A percentile compares a stretch with the other conserved stretches of the same genome.
Conservation (phyloP, 2,797 vertebrate species). For the Nannoperca obscura region DNA sequence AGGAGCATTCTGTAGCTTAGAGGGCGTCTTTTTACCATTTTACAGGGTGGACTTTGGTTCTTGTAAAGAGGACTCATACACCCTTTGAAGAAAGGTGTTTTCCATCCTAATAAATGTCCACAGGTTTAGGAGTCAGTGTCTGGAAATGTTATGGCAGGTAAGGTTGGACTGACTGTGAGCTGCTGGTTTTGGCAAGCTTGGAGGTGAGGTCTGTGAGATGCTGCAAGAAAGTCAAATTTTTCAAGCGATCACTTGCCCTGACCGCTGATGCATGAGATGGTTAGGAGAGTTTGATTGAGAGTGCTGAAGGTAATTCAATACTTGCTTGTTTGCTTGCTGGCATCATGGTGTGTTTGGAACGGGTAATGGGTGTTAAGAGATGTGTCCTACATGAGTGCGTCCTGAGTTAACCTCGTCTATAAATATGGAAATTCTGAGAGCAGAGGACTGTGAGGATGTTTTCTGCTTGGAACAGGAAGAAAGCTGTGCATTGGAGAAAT, state of each 20-base stretch:
- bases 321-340: conserved; percentile 38
- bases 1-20: not conserved
- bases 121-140: conserved; percentile 20
- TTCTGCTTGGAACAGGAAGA: conserved; percentile 48
- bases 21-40: not conserved
- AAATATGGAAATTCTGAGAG: conserved; percentile 43
- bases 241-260: conserved; percentile 17
- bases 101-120: conserved; percentile 23
- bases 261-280: conserved; percentile 41
- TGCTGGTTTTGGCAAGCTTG: conserved; percentile 12
- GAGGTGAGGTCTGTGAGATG: conserved; percentile 17
- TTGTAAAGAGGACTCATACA: not conserved
- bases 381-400: conserved; percentile 37
- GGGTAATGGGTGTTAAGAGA: conserved; percentile 34
- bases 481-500: conserved; percentile 25
- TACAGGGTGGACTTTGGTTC: not conserved
- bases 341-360: conserved; percentile 24
- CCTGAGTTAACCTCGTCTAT: conserved; percentile 35
- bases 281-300: conserved; percentile 38
- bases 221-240: conserved; percentile 40
- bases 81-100: not conserved
- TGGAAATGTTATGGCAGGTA: conserved; percentile 17
- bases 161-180: conserved; percentile 11
- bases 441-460: conserved; percentile 31
- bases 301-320: conserved; percentile 50